These are phyloP conservation scores for Drepana arcuata DNA, from an alignment of 1,140 invertebrate genomes.

Conservation along the genomic window DNA sequence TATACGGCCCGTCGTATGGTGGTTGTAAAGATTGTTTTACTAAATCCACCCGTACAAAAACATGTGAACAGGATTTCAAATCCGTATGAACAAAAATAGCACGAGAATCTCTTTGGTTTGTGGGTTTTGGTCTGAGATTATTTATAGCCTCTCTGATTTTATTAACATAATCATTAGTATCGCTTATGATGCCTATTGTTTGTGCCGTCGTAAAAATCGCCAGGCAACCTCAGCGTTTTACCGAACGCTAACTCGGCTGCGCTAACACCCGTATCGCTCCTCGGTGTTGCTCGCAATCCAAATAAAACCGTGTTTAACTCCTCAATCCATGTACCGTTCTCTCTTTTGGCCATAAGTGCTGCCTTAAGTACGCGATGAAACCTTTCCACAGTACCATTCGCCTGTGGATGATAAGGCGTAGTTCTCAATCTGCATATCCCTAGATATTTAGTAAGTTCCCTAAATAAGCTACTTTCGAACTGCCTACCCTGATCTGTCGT, in stretches of 20 bases:
- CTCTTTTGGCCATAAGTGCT: neutral
- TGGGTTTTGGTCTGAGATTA: neutral
- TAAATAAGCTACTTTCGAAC: neutral
- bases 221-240: neutral
- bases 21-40: neutral
- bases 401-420: neutral
- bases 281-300: neutral
- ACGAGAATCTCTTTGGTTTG: neutral
- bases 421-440: neutral
- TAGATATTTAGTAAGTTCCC: neutral
- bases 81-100: neutral
- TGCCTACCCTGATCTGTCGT: neutral
- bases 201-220: neutral
- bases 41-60: neutral
- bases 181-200: neutral
- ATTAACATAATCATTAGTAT: neutral
- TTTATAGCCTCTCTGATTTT: neutral
- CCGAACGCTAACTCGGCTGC: neutral
- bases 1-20: neutral
- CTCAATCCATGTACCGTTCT: neutral
- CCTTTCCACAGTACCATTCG: neutral
- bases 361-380: neutral
- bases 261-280: neutral
- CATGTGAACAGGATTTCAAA: neutral
- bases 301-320: neutral